Conservation (phyloP, 2,888 invertebrate genomes). For the Boloria euphrosyne region DNA sequence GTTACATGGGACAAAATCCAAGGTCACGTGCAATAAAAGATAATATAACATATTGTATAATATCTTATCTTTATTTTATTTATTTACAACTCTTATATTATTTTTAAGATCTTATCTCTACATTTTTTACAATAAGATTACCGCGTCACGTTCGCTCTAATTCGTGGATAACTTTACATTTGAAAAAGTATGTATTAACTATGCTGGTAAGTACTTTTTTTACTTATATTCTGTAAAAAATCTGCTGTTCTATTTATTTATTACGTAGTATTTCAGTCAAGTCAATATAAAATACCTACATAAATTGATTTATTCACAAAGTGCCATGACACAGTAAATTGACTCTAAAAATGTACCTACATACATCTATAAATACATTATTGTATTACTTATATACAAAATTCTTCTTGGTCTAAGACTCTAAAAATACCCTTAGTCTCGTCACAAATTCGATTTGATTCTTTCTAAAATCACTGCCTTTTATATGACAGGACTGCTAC, state of each 20-base stretch:
- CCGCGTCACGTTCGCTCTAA: no score
- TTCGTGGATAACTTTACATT: no score
- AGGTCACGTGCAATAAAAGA: not conserved
- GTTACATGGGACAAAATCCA: no score
- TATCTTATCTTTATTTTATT: slow-evolving; percentile 12
- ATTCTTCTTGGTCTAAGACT: not conserved
- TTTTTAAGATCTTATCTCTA: slow-evolving; percentile 11
- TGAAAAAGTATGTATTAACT: no score
- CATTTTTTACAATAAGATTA: not conserved
- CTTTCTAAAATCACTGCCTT: not conserved
- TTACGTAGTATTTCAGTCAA: no score
- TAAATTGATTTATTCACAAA: no score
- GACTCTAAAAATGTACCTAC: no score
- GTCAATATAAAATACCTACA: no score
- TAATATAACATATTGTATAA: slow-evolving; percentile 3
- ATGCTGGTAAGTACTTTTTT: no score
- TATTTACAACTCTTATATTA: slow-evolving; percentile 20
- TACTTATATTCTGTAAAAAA: no score
- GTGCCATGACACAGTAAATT: no score
- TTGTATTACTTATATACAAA: not conserved
- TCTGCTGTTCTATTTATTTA: no score
- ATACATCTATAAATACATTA: not conserved
- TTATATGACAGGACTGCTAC: slow-evolving; percentile 49
- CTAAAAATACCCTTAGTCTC: not conserved
- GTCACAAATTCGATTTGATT: not conserved